Evolutionary conservation across 2,113 vertebrate species (phyloP).

Genomic region (Eurypyga helias): DNA sequence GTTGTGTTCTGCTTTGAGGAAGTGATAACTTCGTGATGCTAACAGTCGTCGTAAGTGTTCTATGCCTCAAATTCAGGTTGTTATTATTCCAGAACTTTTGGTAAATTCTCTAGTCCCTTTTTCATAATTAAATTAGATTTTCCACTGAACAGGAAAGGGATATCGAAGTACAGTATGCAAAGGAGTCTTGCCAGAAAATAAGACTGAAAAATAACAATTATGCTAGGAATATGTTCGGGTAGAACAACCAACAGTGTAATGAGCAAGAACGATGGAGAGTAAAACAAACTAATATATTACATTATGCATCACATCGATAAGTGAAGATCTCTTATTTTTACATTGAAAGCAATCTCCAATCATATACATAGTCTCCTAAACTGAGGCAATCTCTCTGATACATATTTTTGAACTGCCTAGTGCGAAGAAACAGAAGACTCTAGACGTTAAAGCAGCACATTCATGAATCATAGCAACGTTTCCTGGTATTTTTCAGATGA

Average conservation of each 20-base stretch:
- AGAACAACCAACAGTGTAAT: neutral
- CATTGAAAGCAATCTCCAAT: neutral
- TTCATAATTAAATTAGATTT: neutral
- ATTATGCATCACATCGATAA: neutral
- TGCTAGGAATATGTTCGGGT: neutral
- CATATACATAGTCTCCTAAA: neutral
- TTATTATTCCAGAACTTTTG: neutral
- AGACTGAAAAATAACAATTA: neutral
- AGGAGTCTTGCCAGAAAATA: neutral
- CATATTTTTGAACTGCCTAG: fast-evolving
- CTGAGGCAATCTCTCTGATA: neutral
- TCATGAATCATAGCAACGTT: neutral
- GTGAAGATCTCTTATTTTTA: neutral
- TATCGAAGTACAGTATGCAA: neutral
- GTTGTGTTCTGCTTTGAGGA: neutral
- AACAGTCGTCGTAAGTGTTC: neutral
- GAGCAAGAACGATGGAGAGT: neutral
- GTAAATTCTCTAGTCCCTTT: neutral
- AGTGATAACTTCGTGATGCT: neutral
- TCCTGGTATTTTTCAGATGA: neutral
- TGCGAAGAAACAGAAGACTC: neutral
- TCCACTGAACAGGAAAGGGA: neutral
- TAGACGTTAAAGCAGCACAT: neutral
- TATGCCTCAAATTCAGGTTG: neutral
- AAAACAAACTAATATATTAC: neutral